Conservation (phyloP, 1,140 invertebrate species). For the Drusus annulatus region DNA sequence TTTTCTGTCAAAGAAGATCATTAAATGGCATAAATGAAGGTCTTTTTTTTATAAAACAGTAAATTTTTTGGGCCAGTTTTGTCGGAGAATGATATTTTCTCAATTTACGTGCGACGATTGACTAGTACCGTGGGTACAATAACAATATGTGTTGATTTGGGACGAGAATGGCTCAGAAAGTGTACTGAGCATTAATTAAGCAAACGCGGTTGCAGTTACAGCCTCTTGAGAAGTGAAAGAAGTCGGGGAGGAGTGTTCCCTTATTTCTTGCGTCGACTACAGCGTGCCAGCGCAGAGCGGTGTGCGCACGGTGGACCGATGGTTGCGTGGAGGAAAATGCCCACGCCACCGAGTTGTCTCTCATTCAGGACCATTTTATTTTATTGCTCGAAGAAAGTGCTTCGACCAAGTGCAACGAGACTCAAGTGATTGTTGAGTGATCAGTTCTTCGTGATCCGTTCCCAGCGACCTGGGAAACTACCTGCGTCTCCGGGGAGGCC, state of each 20-base stretch:
- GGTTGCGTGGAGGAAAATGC: conserved; percentile 5
- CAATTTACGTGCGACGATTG: background rate
- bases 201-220: conserved; percentile 41
- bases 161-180: conserved; percentile 29
- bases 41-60: conserved; percentile 6
- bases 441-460: background rate
- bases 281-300: background rate
- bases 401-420: background rate
- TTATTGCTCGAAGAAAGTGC: conserved; percentile 1
- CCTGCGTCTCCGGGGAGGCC: background rate
- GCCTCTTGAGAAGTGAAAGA: background rate
- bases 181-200: conserved; percentile 13
- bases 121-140: too few species aligned
- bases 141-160: too few species aligned
- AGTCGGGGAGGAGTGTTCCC: conserved; percentile 12
- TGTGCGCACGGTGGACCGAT: background rate
- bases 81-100: background rate
- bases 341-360: background rate
- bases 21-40: background rate
- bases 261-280: conserved; percentile 9
- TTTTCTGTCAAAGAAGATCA: background rate
- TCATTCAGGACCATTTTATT: conserved; percentile 11
- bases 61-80: conserved; percentile 40
- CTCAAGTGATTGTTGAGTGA: background rate
- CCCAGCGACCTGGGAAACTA: background rate